These are phyloP conservation scores for Strigamia crassipes DNA, from an alignment of 2,888 invertebrate genomes.

Conservation along the genomic window DNA sequence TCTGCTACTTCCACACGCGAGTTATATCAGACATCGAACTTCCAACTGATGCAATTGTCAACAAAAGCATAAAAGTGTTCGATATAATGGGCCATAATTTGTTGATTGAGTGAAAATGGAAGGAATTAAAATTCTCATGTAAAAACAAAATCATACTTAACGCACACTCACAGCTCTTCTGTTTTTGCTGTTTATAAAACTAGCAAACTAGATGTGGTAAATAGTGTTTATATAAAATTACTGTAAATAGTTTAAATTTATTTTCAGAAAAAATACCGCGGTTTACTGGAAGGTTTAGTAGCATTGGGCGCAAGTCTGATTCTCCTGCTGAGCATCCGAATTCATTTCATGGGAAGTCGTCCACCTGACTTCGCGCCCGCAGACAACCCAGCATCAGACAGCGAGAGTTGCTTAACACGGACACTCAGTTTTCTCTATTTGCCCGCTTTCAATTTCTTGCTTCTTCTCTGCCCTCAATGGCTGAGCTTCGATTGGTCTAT, in stretches of 20 bases:
- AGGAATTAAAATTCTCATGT: no score
- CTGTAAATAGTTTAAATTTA: neutral
- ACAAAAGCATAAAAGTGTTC: no score
- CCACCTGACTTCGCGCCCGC: constrained; percentile 86
- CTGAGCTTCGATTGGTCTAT: constrained; percentile 99
- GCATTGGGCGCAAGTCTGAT: constrained; percentile 69
- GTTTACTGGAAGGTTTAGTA: constrained; percentile 57
- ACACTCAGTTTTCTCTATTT: constrained; percentile 88
- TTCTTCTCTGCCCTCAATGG: constrained; percentile 82
- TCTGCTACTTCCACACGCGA: no score
- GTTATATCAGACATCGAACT: no score
- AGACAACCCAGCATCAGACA: constrained; percentile 94
- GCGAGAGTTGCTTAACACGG: constrained; percentile 77
- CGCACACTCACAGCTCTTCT: no score
- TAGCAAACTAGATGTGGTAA: no score
- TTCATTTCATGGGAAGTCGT: constrained; percentile 73
- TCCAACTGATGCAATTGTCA: no score
- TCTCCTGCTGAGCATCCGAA: constrained; percentile 73
- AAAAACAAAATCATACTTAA: no score
- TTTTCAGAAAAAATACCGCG: constrained; percentile 54
- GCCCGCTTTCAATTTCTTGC: constrained; percentile 85
- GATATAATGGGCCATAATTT: no score
- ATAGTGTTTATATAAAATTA: no score
- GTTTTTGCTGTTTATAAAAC: no score
- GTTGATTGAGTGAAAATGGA: no score